Percentiles rank a stretch among this genome's conserved stretches.
Conservation (phyloP, 2,888 invertebrate species). For the Sepioteuthis lessoniana region DNA sequence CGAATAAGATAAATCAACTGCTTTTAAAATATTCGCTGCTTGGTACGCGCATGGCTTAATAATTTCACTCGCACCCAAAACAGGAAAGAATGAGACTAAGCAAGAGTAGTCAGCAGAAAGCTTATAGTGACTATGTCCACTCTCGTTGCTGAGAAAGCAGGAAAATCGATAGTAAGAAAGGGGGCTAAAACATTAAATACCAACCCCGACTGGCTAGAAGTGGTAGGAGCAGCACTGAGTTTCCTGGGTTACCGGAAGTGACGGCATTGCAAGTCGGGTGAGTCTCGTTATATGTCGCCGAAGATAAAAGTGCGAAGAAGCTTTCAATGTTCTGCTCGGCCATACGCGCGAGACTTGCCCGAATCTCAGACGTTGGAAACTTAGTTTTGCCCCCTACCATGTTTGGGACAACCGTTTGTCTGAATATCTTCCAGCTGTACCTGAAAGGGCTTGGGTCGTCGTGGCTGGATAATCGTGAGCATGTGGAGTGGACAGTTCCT, state of each 20-base stretch:
- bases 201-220: constrained; percentile 4
- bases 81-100: not conserved
- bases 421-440: constrained; percentile 8
- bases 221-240: constrained; percentile 4
- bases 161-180: not conserved
- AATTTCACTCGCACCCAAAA: not conserved
- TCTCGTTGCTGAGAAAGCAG: not conserved
- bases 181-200: constrained; percentile 40
- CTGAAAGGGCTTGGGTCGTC: constrained; percentile 21
- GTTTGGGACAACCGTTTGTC: not conserved
- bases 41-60: too few relatives aligned
- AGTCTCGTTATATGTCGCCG: not conserved
- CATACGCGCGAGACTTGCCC: not conserved
- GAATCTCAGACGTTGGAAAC: not conserved
- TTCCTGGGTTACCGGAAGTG: not conserved
- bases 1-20: too few relatives aligned
- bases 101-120: not conserved
- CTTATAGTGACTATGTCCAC: not conserved
- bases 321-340: constrained; percentile 17
- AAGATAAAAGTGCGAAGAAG: not conserved
- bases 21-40: too few relatives aligned
- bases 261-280: not conserved
- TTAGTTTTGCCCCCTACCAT: not conserved
- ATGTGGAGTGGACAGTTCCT: not conserved
- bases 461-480: not conserved